Percentiles rank a stretch among this genome's conserved stretches.
Evolutionary conservation across 2,888 invertebrate genomes (phyloP).

Genomic region (Ganaspis brasiliensis): DNA sequence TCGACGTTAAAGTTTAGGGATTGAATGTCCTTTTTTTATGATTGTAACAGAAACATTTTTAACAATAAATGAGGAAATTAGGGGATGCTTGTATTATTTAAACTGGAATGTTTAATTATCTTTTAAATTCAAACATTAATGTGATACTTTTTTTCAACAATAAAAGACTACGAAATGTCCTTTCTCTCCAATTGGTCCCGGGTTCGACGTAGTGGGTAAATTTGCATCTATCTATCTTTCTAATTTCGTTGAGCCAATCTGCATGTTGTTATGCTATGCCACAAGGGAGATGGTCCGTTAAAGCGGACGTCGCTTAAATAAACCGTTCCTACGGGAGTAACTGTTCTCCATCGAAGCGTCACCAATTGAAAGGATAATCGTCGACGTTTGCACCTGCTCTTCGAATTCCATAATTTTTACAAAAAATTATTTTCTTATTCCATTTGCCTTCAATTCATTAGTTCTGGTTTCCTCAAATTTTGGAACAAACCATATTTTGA

Average conservation of each 20-base stretch:
- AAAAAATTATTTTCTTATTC: not conserved
- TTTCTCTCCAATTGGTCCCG: slow-evolving; percentile 58
- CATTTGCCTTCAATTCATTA: not conserved
- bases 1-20: not conserved
- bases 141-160: not conserved
- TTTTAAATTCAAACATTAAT: not conserved
- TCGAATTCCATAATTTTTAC: slow-evolving; percentile 1
- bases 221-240: slow-evolving; percentile 75
- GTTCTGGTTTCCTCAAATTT: too few relatives aligned
- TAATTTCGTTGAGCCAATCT: slow-evolving; percentile 73
- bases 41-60: too few relatives aligned
- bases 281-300: slow-evolving; percentile 64
- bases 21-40: not conserved
- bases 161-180: slow-evolving; percentile 40
- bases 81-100: too few relatives aligned
- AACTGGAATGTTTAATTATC: too few relatives aligned
- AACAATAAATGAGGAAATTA: too few relatives aligned
- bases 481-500: too few relatives aligned
- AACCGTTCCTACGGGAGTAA: slow-evolving; percentile 64
- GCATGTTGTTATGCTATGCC: slow-evolving; percentile 69
- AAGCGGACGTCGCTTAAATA: slow-evolving; percentile 70
- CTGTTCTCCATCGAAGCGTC: slow-evolving; percentile 54
- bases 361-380: slow-evolving; percentile 49
- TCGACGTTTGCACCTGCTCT: slow-evolving; percentile 49
- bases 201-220: slow-evolving; percentile 63